A percentile compares a stretch with the other conserved stretches of the same genome.
phyloP scores from a whole-genome alignment of 1,140 invertebrate genomes.

The Drosophila varians region DNA sequence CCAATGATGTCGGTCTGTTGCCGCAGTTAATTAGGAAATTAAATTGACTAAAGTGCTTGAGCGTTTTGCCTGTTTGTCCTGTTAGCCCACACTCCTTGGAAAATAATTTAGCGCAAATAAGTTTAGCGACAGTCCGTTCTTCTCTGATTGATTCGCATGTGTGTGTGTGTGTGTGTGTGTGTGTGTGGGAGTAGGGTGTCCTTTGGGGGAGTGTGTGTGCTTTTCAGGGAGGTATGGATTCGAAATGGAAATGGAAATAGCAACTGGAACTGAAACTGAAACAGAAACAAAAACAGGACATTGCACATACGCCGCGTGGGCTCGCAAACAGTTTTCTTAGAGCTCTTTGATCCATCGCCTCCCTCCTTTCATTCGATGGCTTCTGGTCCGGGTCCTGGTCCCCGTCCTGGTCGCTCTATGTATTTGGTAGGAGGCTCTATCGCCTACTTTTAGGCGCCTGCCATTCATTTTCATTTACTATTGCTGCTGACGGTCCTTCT shows the following conservation, averaged over 20 bases:
- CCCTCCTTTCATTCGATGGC: conserved; percentile 24
- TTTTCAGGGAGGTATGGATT: background rate
- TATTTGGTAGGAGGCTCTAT: conserved; percentile 19
- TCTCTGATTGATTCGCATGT: conserved; percentile 32
- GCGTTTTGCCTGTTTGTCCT: conserved; percentile 71
- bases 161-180: background rate
- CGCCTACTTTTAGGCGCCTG: conserved; percentile 74
- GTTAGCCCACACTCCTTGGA: conserved; percentile 22
- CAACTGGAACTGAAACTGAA: background rate
- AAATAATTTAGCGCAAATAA: conserved; percentile 64
- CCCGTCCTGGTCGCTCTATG: conserved; percentile 2
- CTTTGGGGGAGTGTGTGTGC: background rate
- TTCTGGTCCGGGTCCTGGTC: background rate
- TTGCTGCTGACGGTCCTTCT: conserved; percentile 8
- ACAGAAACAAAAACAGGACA: conserved; percentile 2
- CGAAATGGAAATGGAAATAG: background rate
- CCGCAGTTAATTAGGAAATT: conserved; percentile 81
- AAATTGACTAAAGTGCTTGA: conserved; percentile 81
- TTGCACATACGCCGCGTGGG: conserved; percentile 52
- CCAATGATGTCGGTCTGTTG: conserved; percentile 45
- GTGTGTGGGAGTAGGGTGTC: background rate
- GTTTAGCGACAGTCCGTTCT: conserved; percentile 45
- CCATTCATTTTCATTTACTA: conserved; percentile 77
- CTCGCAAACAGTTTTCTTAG: conserved; percentile 40
- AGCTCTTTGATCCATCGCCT: conserved; percentile 22